Percentiles rank a stretch among this genome's conserved stretches.
phyloP scores from a whole-genome alignment of 2,113 vertebrate species.

The Chloroceryle aenea region DNA sequence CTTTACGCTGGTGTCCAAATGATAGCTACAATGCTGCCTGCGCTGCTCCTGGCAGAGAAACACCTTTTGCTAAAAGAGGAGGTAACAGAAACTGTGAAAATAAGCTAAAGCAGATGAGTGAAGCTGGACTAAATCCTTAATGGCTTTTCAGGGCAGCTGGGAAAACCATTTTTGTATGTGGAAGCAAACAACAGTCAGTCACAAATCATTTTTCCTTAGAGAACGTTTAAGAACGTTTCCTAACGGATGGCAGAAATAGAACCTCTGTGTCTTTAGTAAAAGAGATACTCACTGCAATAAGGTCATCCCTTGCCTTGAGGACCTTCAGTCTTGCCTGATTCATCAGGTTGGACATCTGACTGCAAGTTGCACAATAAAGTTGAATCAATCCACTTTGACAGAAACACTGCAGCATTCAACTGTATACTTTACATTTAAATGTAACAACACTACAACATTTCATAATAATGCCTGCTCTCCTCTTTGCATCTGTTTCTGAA shows the following conservation, averaged over 20 bases:
- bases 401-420: neutral
- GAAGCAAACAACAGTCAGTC: neutral
- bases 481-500: neutral
- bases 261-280: neutral
- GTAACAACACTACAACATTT: neutral
- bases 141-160: neutral
- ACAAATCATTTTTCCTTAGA: neutral
- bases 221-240: neutral
- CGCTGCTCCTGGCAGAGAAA: neutral
- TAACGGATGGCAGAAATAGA: neutral
- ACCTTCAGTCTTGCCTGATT: slow-evolving; percentile 98
- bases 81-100: neutral
- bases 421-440: neutral
- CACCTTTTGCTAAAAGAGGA: neutral
- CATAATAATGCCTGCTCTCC: neutral
- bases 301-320: slow-evolving; percentile 95
- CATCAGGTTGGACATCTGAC: slow-evolving; percentile 99
- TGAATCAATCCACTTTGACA: neutral
- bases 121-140: neutral
- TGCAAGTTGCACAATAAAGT: slow-evolving; percentile 64
- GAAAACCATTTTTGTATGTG: neutral
- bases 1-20: neutral
- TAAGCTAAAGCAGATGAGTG: neutral
- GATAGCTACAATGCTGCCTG: neutral
- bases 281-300: slow-evolving; percentile 89